A percentile compares a stretch with the other conserved stretches of the same genome.
Evolutionary conservation across 2,797 vertebrate genomes (phyloP).

Genomic region (Poecilia gillii): DNA sequence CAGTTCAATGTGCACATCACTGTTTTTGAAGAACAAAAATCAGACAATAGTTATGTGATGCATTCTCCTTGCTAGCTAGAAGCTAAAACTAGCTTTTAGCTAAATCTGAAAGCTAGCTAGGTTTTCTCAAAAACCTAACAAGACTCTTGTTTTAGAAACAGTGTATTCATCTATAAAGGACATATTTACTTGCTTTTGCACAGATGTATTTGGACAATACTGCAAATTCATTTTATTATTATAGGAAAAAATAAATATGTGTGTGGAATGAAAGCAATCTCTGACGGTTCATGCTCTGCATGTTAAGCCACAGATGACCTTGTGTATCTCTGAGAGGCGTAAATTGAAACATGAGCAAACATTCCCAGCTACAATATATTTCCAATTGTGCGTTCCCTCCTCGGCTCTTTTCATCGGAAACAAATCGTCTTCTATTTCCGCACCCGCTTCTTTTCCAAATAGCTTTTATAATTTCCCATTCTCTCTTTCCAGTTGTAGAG

Average conservation of each 20-base stretch:
- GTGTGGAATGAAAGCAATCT: conserved; percentile 10
- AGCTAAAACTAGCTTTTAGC: neutral
- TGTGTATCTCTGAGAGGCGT: conserved; percentile 41
- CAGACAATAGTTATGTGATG: neutral
- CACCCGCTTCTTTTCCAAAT: neutral
- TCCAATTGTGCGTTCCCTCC: neutral
- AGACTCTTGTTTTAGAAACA: too few relatives aligned
- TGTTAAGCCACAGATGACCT: conserved; percentile 51
- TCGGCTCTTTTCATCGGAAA: conserved; percentile 3
- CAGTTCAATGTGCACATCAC: neutral
- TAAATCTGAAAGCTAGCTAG: too few relatives aligned
- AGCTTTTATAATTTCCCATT: neutral
- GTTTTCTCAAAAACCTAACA: too few relatives aligned
- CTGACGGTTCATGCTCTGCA: conserved; percentile 27
- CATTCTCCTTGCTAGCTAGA: neutral
- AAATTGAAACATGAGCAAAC: conserved; percentile 47
- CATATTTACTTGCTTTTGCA: neutral
- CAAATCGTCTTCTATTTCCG: neutral
- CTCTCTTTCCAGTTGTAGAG: conserved; percentile 84
- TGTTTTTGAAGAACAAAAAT: neutral
- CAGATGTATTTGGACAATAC: neutral
- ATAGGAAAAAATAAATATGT: conserved; percentile 7
- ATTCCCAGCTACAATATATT: neutral
- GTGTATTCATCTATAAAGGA: neutral
- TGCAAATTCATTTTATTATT: neutral